Evolutionary conservation across 2,888 invertebrate genomes (phyloP), one percentile per base, ranked within the genome.

Genomic region (Nomada fabriciana): DNA sequence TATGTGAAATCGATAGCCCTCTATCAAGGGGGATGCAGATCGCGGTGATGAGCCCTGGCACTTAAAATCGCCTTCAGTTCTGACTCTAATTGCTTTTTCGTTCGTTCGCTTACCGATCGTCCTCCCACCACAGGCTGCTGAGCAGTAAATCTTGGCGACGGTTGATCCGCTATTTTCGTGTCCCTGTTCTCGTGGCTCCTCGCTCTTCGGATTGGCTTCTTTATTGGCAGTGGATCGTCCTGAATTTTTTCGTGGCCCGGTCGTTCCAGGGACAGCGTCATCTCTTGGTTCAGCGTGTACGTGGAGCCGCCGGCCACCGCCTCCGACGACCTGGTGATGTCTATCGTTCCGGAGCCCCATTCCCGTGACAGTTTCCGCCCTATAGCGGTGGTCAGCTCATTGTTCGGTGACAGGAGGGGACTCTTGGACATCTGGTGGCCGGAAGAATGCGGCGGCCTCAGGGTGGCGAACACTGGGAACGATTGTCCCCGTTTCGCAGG

Each of bases 11-110:
- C 52, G 78, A 65, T 42, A 23, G 11, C 65, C 47, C 18, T 79
- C 90, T 90, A 93, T 94, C 94, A 94, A 91, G 94, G 94, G 75
- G 94, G 94, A 87, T 94, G 94, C 57, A 94, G 80, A 75, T 94
- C 94, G 69, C 93, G 93, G 77, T 94, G 94, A 82, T 94, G 94
- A 53, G 93, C 93, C 76, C 94, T 90, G 75, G 94, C 93, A 67
- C 91, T 94, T 84, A 94, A 87, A 74, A 94, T 93, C 23, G 94
- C 94, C 84, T 93, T 94, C 64, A 94, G 85, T 77, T 94, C 94
- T 42, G 94, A 94, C 69, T 94, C 94, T 70, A 94, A 90, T 73
- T 94, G 93, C 83, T 92, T 93, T 86, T 94, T 94, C 60, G 93
- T 92, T 84, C 92, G 89, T 82, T 93, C 92, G 89, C 91, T 94